Conservation (phyloP, 2,797 vertebrate genomes). For the Apogon talboti region DNA sequence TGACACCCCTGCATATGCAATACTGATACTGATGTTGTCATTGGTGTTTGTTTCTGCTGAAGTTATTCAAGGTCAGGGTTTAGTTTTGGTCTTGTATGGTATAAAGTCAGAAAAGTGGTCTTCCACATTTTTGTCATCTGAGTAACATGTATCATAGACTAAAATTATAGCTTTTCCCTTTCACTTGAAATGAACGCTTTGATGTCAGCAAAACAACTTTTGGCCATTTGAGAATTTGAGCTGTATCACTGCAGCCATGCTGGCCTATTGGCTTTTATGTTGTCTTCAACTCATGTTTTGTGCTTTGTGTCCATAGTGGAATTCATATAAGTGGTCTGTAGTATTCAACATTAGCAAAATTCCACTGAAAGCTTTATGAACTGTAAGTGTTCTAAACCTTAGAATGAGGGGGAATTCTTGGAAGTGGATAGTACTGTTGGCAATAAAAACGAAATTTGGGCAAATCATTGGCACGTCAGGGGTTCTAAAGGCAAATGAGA, state of each 20-base stretch:
- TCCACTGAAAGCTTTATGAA: slow-evolving; percentile 2
- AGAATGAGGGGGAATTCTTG: not conserved
- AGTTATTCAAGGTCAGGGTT: too few species aligned
- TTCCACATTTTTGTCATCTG: too few species aligned
- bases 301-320: not conserved
- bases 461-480: not conserved
- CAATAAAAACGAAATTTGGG: not conserved
- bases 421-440: not conserved
- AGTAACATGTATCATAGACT: too few species aligned
- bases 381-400: not conserved
- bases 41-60: too few species aligned
- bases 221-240: not conserved
- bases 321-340: not conserved
- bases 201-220: too few species aligned
- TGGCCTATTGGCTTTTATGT: not conserved
- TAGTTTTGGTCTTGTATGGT: too few species aligned
- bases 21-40: too few species aligned
- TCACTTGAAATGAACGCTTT: too few species aligned
- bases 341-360: not conserved
- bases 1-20: too few species aligned
- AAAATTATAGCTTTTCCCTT: too few species aligned
- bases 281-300: not conserved
- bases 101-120: too few species aligned
- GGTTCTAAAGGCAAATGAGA: not conserved
- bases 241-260: not conserved